Base-by-base conservation (phyloP, 2,888 invertebrate genomes). In the Drosophila mercatorum region DNA sequence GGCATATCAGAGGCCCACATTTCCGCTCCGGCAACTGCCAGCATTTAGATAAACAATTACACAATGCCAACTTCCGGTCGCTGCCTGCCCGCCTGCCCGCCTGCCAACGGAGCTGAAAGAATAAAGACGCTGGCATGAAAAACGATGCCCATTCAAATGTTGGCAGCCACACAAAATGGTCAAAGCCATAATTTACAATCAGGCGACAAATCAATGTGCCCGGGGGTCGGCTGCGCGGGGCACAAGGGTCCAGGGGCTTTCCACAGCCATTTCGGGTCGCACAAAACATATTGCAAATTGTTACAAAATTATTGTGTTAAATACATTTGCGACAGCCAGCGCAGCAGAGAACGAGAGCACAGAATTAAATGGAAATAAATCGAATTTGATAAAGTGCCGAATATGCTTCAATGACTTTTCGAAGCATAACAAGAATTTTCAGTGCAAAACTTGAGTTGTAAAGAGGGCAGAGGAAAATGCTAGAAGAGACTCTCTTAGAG, bases 21-120 rank as follows among this genome's bases (percentile, higher is more conserved):
- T 83, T 75, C 75, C 79, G 72, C 61, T 71, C 57, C 66, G 46
- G 51, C 72, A 75, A 75, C 73, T 79, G 77, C 66, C 72, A 75
- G 69, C 74, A 72, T 80, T 74, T 73, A 83, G 71, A 85, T 85
- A 89, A 88, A 78, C 72, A 85, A 78, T 88, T 76, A 75, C 78
- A 82, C 78, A 83, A 77, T 67, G 59, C 71, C 68, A 57, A 72
- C 70, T 76, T 88, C 78, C 83, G 83, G 75, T 68, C 22, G 22
- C 71, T 78, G 76, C 34, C 70, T 57, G 59, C 64, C 40, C 22
- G 22, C 22, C 71, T 78, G 76, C 34, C 70, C 56, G 57, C 49
- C 72, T 57, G 59, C 64, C 40, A 51, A 7, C 34, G 56, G 40
- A 28, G 38, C 52, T 26, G 44, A 41, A 43, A 31, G 65, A 61